Evolutionary conservation across 2,113 vertebrate genomes (phyloP).

Genomic region (Brienomyrus brachyistius): DNA sequence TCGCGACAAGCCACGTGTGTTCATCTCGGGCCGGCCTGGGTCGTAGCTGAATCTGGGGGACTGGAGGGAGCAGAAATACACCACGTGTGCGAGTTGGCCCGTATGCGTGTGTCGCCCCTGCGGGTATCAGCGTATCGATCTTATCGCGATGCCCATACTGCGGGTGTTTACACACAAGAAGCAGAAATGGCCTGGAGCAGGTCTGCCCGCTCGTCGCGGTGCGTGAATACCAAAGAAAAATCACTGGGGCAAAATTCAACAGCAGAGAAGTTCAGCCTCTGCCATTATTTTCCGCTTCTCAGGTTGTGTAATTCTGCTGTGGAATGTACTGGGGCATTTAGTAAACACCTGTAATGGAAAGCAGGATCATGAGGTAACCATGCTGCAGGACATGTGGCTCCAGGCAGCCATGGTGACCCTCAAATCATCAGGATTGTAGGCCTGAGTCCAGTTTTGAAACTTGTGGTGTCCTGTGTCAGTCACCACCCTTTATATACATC

Average conservation of each 20-base stretch:
- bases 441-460: background rate
- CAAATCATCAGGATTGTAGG: background rate
- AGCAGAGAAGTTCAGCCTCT: background rate
- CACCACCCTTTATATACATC: slow-evolving; percentile 2
- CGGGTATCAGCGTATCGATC: background rate
- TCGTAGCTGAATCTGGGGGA: background rate
- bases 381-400: background rate
- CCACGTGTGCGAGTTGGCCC: background rate
- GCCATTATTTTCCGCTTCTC: background rate
- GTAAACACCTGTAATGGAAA: background rate
- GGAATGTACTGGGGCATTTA: background rate
- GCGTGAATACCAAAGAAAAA: background rate
- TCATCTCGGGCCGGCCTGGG: background rate
- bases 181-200: background rate
- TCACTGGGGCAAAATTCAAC: background rate
- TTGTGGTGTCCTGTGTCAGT: background rate
- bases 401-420: background rate
- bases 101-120: background rate
- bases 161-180: background rate
- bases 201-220: background rate
- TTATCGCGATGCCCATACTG: background rate
- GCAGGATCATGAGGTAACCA: background rate
- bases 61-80: background rate
- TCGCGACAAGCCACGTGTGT: background rate
- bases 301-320: background rate